Conservation (phyloP, 2,113 vertebrate species). For the Mola mola region DNA sequence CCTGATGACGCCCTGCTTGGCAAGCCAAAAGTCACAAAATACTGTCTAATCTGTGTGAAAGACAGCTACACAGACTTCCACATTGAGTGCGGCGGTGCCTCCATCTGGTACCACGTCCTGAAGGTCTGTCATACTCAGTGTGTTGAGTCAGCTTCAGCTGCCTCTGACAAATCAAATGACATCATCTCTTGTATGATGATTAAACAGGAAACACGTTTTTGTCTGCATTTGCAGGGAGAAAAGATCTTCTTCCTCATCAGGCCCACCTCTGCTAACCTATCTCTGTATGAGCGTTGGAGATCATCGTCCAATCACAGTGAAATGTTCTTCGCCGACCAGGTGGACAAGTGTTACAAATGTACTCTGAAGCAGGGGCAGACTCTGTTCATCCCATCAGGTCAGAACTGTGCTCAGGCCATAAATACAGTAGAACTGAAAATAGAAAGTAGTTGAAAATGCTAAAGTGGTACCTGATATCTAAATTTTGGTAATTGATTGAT, state of each 20-base stretch:
- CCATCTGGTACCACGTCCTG: conserved; percentile 95
- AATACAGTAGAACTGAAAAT: too few species aligned
- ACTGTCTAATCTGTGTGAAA: conserved; percentile 97
- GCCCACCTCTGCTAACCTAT: conserved; percentile 95
- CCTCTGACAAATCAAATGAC: not conserved
- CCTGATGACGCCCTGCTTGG: conserved; percentile 93
- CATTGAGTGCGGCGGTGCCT: conserved; percentile 94
- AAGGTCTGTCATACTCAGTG: conserved; percentile 81
- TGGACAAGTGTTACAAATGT: conserved; percentile 98
- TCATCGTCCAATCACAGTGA: conserved; percentile 96
- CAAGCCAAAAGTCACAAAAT: conserved; percentile 97
- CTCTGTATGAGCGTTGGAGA: conserved; percentile 96
- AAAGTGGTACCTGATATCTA: too few species aligned
- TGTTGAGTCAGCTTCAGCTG: not conserved
- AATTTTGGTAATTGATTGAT: too few species aligned
- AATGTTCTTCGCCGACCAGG: conserved; percentile 99
- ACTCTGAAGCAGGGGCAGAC: conserved; percentile 97
- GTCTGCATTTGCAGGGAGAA: conserved; percentile 88
- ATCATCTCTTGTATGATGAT: not conserved
- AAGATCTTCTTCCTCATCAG: conserved; percentile 99
- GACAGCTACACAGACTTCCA: conserved; percentile 99
- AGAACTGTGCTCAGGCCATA: conserved; percentile 40
- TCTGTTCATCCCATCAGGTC: conserved; percentile 97
- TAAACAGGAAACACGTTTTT: conserved; percentile 11
- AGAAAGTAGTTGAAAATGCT: too few species aligned